Conservation (phyloP, 1,140 invertebrate genomes). For the Drosophila grimshawi region DNA sequence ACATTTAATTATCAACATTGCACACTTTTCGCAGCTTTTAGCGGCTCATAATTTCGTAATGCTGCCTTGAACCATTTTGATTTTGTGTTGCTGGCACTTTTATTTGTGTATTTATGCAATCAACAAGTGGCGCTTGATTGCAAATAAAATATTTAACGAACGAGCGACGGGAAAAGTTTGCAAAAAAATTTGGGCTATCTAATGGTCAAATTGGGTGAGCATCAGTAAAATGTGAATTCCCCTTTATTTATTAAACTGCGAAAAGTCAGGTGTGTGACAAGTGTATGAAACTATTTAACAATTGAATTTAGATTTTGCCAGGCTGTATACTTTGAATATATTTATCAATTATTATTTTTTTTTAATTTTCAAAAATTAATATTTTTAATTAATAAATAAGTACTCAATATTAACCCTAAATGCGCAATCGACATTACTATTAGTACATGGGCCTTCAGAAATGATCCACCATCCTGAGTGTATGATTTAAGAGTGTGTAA, state of each 20-base stretch:
- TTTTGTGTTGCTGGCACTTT: constrained; percentile 16
- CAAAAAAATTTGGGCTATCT: constrained; percentile 17
- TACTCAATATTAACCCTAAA: too few species aligned
- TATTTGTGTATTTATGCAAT: constrained; percentile 31
- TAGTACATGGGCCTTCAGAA: too few species aligned
- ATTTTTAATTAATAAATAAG: too few species aligned
- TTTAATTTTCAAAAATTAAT: too few species aligned
- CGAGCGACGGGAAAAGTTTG: constrained; percentile 28
- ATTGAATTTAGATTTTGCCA: too few species aligned
- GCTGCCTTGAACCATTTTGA: constrained; percentile 67
- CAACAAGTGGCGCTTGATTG: constrained; percentile 6
- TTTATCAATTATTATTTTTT: too few species aligned
- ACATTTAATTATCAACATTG: constrained; percentile 42
- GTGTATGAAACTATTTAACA: background rate
- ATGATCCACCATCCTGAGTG: too few species aligned
- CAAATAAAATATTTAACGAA: background rate
- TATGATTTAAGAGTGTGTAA: too few species aligned
- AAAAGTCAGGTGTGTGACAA: background rate
- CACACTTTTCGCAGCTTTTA: constrained; percentile 46
- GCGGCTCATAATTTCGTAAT: constrained; percentile 45
- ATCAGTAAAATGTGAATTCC: background rate
- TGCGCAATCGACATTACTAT: too few species aligned
- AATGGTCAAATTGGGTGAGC: constrained; percentile 14
- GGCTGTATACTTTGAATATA: too few species aligned
- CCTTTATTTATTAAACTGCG: background rate